phyloP scores from a whole-genome alignment of 1,140 invertebrate species.

The Drosophila takahashii region DNA sequence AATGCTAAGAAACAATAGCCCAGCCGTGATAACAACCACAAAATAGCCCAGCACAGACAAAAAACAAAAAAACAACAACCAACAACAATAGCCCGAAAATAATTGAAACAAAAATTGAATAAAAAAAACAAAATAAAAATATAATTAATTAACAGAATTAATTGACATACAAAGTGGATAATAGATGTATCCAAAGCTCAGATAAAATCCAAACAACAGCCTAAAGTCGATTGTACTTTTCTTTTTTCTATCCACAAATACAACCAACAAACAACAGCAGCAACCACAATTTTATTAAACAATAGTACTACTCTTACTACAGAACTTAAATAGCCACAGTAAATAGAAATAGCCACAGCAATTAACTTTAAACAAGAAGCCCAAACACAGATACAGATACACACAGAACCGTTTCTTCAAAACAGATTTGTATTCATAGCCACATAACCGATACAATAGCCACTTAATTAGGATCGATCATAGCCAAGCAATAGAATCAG shows the following conservation, averaged over 20 bases:
- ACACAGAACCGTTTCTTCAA: slow-evolving; percentile 49
- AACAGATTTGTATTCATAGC: slow-evolving; percentile 71
- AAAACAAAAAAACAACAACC: slow-evolving; percentile 14
- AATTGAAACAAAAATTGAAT: slow-evolving; percentile 53
- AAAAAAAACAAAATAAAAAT: slow-evolving; percentile 6
- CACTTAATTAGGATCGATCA: slow-evolving; percentile 66
- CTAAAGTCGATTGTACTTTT: slow-evolving; percentile 84
- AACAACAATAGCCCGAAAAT: slow-evolving; percentile 74
- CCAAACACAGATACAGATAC: slow-evolving; percentile 28
- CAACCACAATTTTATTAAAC: slow-evolving; percentile 69
- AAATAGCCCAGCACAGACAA: slow-evolving; percentile 40
- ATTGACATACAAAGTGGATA: slow-evolving; percentile 17
- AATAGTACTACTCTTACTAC: slow-evolving; percentile 79
- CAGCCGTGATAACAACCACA: slow-evolving; percentile 50
- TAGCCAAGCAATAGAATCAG: slow-evolving; percentile 65
- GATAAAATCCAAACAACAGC: slow-evolving; percentile 57
- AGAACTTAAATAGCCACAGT: slow-evolving; percentile 74
- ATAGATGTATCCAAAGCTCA: slow-evolving; percentile 27
- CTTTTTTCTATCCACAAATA: slow-evolving; percentile 76
- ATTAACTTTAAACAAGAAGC: slow-evolving; percentile 65
- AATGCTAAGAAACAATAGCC: slow-evolving; percentile 77
- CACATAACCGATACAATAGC: slow-evolving; percentile 76
- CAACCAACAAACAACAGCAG: slow-evolving; percentile 51
- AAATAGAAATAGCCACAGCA: slow-evolving; percentile 80
- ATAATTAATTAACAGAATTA: slow-evolving; percentile 41